Conservation (phyloP, 2,113 vertebrate species). For the Lamprologus tigripictilis region DNA sequence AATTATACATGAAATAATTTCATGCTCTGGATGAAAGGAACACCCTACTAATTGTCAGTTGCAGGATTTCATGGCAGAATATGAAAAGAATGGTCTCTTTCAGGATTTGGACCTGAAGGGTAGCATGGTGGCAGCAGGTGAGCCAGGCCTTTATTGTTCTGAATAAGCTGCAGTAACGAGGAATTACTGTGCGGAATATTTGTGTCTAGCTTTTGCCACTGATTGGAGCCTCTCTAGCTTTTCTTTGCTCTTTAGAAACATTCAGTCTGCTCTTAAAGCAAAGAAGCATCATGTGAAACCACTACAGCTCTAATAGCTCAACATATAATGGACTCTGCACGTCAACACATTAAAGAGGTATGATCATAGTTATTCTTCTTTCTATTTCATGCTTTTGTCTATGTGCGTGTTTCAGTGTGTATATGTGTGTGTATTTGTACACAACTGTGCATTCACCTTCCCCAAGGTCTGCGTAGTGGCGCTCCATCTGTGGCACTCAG, state of each 20-base stretch:
- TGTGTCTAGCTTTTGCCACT: neutral
- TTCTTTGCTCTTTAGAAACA: neutral
- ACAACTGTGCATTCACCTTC: conserved; percentile 43
- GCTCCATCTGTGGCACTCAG: conserved; percentile 69
- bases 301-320: neutral
- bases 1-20: conserved; percentile 6
- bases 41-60: neutral
- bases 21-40: neutral
- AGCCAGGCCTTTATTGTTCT: neutral
- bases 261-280: neutral
- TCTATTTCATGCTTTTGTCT: neutral
- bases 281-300: neutral
- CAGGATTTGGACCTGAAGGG: neutral
- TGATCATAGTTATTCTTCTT: neutral
- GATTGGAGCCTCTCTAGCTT: neutral
- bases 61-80: neutral
- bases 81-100: conserved; percentile 1
- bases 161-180: neutral
- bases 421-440: neutral
- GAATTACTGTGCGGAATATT: neutral
- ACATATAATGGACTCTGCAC: neutral
- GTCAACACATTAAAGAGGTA: neutral
- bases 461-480: conserved; percentile 51
- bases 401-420: neutral
- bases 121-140: neutral